These are phyloP conservation scores for Haliaeetus leucogaster DNA, from an alignment of 2,113 vertebrate species.

Conservation along the genomic window DNA sequence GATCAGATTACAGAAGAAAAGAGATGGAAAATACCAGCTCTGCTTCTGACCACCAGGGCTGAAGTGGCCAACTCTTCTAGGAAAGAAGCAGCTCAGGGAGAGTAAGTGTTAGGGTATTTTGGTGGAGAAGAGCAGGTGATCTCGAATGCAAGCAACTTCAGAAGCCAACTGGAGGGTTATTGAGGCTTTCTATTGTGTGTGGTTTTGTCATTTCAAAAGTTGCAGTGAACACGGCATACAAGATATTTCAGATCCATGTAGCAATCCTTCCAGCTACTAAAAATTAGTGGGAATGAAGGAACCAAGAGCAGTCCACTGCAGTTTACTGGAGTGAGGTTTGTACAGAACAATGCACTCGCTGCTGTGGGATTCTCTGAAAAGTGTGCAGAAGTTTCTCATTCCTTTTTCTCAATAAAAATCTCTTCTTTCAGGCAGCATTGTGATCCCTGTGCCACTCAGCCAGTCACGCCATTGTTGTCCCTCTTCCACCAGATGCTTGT, in stretches of 20 bases:
- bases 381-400: background rate
- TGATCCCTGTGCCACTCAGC: background rate
- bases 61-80: background rate
- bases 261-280: background rate
- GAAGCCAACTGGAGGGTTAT: background rate
- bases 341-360: background rate
- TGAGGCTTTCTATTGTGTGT: background rate
- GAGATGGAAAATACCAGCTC: background rate
- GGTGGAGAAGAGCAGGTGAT: background rate
- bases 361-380: background rate
- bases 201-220: background rate
- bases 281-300: background rate
- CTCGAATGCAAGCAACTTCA: rapidly evolving
- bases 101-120: background rate
- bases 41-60: background rate
- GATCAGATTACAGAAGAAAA: background rate
- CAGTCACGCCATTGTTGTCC: background rate
- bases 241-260: background rate
- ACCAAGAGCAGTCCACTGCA: background rate
- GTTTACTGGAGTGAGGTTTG: background rate
- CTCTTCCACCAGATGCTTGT: background rate
- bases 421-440: background rate
- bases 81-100: background rate
- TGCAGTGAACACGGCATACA: rapidly evolving
- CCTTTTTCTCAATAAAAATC: background rate